These are phyloP conservation scores for Poecilobothrus nobilitatus DNA, from an alignment of 2,888 invertebrate species.

Conservation along the genomic window DNA sequence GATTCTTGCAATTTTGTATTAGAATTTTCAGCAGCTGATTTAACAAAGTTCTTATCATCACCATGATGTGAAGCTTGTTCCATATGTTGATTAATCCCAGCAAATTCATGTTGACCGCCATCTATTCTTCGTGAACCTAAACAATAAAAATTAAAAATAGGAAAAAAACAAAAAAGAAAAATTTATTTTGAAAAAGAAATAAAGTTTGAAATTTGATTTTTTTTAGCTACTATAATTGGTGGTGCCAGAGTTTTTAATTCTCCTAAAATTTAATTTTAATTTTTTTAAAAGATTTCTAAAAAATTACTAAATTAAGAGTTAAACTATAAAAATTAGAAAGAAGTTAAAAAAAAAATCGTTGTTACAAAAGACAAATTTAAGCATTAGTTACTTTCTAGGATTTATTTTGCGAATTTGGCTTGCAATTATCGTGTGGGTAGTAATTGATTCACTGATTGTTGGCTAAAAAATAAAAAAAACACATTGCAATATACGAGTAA, in stretches of 20 bases:
- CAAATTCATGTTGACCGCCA: conserved; percentile 56
- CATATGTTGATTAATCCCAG: conserved; percentile 54
- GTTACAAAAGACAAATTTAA: background rate
- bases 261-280: background rate
- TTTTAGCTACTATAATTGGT: background rate
- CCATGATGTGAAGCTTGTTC: conserved; percentile 49
- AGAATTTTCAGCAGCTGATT: conserved; percentile 45
- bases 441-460: background rate
- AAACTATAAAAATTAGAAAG: too few species aligned
- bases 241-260: too few species aligned
- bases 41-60: conserved; percentile 48
- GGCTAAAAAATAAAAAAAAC: too few species aligned
- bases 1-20: conserved; percentile 47
- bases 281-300: background rate
- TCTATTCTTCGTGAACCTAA: conserved; percentile 55
- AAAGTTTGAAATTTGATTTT: background rate
- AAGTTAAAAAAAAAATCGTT: background rate
- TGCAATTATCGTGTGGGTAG: background rate
- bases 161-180: conserved; percentile 19
- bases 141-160: conserved; percentile 33
- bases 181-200: conserved; percentile 17
- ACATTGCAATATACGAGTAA: background rate
- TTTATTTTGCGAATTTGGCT: background rate
- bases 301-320: background rate
- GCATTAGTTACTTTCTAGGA: background rate